Conservation (phyloP, 2,888 invertebrate species). For the Timandra comae region DNA sequence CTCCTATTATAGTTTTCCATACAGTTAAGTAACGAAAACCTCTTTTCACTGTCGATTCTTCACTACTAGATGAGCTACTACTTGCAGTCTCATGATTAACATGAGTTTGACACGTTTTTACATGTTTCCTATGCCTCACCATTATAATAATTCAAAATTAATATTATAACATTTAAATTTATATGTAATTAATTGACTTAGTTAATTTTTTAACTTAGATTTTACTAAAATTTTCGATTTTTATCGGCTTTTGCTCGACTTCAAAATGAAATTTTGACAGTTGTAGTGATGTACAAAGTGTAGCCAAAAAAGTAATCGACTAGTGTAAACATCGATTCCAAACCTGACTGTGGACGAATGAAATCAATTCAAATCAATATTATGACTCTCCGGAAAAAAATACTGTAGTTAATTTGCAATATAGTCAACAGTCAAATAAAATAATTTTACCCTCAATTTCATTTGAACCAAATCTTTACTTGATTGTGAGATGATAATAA, state of each 20-base stretch:
- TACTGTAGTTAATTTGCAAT: no score
- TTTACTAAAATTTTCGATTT: slow-evolving; percentile 18
- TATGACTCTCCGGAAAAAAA: no score
- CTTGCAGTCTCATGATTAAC: slow-evolving; percentile 42
- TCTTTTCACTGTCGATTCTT: slow-evolving; percentile 27
- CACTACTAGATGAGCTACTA: slow-evolving; percentile 46
- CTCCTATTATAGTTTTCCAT: slow-evolving; percentile 80
- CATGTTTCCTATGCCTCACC: slow-evolving; percentile 53
- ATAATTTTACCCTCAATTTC: no score
- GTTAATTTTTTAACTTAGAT: slow-evolving; percentile 14
- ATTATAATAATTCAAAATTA: slow-evolving; percentile 26
- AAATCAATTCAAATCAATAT: no score
- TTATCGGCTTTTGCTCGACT: slow-evolving; percentile 3
- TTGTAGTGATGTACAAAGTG: slow-evolving; percentile 7
- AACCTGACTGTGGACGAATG: no score
- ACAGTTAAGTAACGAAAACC: slow-evolving; percentile 41
- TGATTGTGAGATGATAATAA: no score
- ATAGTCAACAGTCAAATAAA: no score
- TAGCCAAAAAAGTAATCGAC: no score
- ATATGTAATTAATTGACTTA: slow-evolving; percentile 30
- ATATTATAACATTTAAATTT: slow-evolving; percentile 3
- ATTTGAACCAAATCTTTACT: no score
- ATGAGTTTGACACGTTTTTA: slow-evolving; percentile 33
- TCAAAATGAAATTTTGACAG: slow-evolving; percentile 15
- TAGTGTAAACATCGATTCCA: no score